Evolutionary conservation across 37 sponge, comb jelly and placozoan species (phyloP).

Genomic region (Axinella damicornis): DNA sequence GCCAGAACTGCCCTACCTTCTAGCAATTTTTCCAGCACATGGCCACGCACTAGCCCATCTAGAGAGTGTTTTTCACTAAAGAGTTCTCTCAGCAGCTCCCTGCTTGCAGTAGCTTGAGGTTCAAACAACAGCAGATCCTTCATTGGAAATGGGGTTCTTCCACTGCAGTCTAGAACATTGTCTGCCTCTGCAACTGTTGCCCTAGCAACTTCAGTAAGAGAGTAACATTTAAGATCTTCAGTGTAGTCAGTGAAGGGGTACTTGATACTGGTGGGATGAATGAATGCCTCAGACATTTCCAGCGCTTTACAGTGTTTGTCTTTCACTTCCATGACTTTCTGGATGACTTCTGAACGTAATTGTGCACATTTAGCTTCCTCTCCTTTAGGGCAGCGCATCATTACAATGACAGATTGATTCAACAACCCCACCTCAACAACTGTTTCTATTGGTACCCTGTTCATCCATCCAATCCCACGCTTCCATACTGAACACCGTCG

Average conservation of each 20-base stretch:
- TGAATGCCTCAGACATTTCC: not conserved
- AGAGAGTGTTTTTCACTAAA: not conserved
- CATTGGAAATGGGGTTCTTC: not conserved
- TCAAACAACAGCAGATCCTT: not conserved
- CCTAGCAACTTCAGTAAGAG: not conserved
- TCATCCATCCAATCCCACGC: conserved; percentile 25
- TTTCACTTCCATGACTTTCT: not conserved
- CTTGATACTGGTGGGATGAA: not conserved
- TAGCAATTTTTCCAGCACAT: no score
- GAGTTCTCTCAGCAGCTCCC: not conserved
- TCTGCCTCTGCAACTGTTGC: not conserved
- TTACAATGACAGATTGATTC: not conserved
- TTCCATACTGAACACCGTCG: conserved; percentile 32
- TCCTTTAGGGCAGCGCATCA: conserved; percentile 25
- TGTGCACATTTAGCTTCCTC: not conserved
- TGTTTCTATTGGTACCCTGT: not conserved
- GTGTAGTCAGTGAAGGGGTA: not conserved
- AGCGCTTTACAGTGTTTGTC: not conserved
- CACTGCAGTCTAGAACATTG: not conserved
- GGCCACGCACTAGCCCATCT: no score
- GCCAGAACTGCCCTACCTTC: no score
- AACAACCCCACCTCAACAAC: conserved; percentile 24
- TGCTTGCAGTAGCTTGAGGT: not conserved
- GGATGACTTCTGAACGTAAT: conserved; percentile 1
- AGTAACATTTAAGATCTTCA: not conserved